phyloP scores from a whole-genome alignment of 2,113 vertebrate species.

The Mesocricetus auratus region DNA sequence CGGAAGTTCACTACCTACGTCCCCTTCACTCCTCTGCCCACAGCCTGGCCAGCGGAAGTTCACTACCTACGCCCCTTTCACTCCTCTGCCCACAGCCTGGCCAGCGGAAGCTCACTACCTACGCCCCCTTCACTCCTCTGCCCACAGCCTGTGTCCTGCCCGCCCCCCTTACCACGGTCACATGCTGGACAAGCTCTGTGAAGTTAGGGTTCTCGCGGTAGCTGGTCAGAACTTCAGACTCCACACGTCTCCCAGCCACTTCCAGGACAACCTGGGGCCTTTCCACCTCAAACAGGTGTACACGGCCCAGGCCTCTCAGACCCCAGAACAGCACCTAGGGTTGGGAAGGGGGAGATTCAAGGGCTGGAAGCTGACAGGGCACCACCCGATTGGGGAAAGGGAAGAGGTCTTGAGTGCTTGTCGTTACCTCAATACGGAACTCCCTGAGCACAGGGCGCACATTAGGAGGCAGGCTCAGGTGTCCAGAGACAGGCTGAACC shows the following conservation, averaged over 20 bases:
- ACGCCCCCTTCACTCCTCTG: not conserved
- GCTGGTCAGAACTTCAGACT: constrained; percentile 93
- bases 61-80: not conserved
- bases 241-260: constrained; percentile 92
- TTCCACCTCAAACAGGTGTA: constrained; percentile 95
- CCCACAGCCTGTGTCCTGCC: not conserved
- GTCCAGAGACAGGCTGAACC: constrained; percentile 81
- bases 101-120: not conserved
- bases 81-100: not conserved
- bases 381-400: rapidly evolving
- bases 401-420: not conserved
- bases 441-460: constrained; percentile 92
- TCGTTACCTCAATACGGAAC: constrained; percentile 93
- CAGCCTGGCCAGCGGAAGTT: not conserved
- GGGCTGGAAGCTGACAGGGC: not conserved
- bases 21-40: not conserved
- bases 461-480: constrained; percentile 91
- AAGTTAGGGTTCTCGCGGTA: constrained; percentile 94
- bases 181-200: constrained; percentile 91
- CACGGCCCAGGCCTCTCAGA: constrained; percentile 91
- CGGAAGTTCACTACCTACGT: not conserved
- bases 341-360: not conserved
- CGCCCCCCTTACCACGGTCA: constrained; percentile 92
- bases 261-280: constrained; percentile 94
- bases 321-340: constrained; percentile 96